Conservation (phyloP, 2,113 vertebrate species). For the Charadrius vociferus region DNA sequence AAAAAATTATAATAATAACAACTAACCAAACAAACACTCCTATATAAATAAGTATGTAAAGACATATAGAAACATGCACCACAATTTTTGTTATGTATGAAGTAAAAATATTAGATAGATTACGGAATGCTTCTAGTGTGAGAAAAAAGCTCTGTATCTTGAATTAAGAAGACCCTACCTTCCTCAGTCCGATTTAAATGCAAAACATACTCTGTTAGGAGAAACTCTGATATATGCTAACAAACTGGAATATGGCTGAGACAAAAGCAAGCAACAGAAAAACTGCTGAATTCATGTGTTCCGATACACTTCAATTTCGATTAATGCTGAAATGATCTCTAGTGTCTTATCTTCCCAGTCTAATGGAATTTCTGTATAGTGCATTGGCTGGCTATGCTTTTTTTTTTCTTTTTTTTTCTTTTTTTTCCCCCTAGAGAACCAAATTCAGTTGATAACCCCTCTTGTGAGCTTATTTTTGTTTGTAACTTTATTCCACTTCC, state of each 20-base stretch:
- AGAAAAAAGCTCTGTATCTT: not conserved
- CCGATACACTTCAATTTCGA: conserved; percentile 8
- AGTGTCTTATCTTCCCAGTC: not conserved
- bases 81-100: not conserved
- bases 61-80: not conserved
- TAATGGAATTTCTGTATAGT: conserved; percentile 45
- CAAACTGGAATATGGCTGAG: not conserved
- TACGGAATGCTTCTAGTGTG: not conserved
- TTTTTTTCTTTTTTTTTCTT: not conserved
- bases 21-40: not conserved
- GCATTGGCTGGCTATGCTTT: not conserved
- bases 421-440: not conserved
- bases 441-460: not conserved
- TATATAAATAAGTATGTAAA: not conserved
- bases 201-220: not conserved
- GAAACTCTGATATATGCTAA: not conserved
- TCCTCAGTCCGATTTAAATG: not conserved
- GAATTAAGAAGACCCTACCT: not conserved
- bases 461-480: not conserved
- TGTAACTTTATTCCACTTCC: not conserved
- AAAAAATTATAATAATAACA: not conserved
- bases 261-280: not conserved
- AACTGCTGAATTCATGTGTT: conserved; percentile 39
- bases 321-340: not conserved
- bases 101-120: not conserved